A percentile compares a stretch with the other conserved stretches of the same genome.
phyloP scores from a whole-genome alignment of 2,888 invertebrate genomes.

The Cosmia pyralina region DNA sequence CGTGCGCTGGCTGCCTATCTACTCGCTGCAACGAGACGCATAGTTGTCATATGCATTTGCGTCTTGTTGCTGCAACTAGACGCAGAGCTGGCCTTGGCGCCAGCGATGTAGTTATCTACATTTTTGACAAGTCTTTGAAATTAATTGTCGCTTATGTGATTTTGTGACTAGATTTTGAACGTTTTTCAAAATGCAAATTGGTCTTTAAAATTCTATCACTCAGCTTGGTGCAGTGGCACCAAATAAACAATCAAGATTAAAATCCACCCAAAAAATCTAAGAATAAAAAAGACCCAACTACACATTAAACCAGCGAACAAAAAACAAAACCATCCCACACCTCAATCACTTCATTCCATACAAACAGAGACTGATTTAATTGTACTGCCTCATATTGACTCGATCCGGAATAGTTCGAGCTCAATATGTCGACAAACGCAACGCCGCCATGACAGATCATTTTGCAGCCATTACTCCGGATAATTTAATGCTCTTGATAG shows the following conservation, averaged over 20 bases:
- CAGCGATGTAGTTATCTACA: no score
- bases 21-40: no score
- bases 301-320: background rate
- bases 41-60: no score
- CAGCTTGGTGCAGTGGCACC: background rate
- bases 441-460: conserved; percentile 54
- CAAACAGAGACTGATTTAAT: conserved; percentile 51
- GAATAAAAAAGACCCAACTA: background rate
- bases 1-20: no score
- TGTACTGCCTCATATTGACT: conserved; percentile 46
- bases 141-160: no score
- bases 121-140: no score
- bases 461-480: conserved; percentile 48
- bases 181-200: no score
- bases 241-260: background rate
- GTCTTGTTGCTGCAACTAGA: no score
- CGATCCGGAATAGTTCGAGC: conserved; percentile 30
- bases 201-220: no score
- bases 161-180: no score
- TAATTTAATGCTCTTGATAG: conserved; percentile 49
- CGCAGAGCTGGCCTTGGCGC: no score
- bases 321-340: conserved; percentile 1
- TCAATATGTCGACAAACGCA: conserved; percentile 54
- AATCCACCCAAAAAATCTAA: background rate
- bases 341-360: conserved; percentile 20